These are phyloP conservation scores for Willisornis vidua DNA, from an alignment of 2,113 vertebrate species.

Conservation along the genomic window DNA sequence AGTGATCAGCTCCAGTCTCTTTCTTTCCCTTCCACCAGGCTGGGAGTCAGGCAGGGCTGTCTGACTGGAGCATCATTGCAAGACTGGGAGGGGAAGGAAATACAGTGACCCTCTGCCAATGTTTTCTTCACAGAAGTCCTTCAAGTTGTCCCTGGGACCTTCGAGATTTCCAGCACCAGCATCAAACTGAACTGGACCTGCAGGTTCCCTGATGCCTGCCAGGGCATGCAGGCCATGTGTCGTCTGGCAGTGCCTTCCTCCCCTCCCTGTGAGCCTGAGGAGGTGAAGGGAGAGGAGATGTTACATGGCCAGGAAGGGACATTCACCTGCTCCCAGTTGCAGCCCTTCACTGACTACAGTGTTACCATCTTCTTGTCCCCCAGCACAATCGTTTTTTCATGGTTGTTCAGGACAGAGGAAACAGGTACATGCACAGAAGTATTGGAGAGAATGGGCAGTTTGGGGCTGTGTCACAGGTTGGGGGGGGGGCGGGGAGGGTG, in stretches of 20 bases:
- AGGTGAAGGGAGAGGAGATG: background rate
- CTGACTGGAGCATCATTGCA: background rate
- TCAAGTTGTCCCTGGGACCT: background rate
- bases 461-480: too few relatives aligned
- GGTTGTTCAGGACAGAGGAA: background rate
- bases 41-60: background rate
- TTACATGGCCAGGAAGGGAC: background rate
- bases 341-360: background rate
- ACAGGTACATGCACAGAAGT: background rate
- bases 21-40: rapidly evolving
- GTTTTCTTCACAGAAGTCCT: background rate
- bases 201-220: background rate
- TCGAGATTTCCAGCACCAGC: slow-evolving; percentile 22
- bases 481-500: too few relatives aligned
- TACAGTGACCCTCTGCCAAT: background rate
- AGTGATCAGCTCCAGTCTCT: background rate
- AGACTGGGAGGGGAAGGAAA: background rate
- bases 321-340: background rate
- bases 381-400: background rate
- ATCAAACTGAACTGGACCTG: slow-evolving; percentile 31
- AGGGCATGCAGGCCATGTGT: background rate
- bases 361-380: background rate
- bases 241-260: background rate
- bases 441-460: too few relatives aligned
- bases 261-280: background rate